These are phyloP conservation scores for Pangasianodon hypophthalmus DNA, from an alignment of 2,113 vertebrate species.

Conservation along the genomic window DNA sequence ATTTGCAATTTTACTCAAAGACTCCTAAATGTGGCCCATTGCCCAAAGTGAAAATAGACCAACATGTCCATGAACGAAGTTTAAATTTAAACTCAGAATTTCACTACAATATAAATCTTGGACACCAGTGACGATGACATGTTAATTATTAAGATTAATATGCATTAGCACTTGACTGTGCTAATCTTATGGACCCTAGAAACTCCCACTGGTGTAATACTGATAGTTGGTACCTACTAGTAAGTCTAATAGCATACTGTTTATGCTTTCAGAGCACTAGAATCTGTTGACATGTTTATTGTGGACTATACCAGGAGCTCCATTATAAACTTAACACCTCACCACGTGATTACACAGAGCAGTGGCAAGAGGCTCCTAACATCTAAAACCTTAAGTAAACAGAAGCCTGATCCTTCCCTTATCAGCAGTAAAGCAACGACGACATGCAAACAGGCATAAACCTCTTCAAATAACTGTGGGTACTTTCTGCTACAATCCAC, in stretches of 20 bases:
- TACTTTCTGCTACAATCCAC: background rate
- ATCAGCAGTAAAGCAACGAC: background rate
- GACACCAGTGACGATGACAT: background rate
- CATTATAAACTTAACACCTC: background rate
- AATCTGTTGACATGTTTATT: background rate
- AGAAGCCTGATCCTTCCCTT: background rate
- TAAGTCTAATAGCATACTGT: background rate
- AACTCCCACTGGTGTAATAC: background rate
- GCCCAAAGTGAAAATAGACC: background rate
- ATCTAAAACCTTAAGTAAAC: background rate
- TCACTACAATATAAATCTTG: background rate
- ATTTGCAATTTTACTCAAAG: no score
- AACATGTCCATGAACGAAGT: background rate
- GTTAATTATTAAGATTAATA: background rate
- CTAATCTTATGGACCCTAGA: background rate
- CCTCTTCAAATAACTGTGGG: background rate
- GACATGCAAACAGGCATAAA: constrained; percentile 3
- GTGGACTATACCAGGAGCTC: background rate
- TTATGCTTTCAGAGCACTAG: background rate
- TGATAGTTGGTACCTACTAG: background rate
- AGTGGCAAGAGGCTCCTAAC: background rate
- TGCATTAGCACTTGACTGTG: no score
- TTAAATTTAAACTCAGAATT: background rate
- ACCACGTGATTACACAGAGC: background rate
- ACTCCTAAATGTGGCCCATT: background rate